These are phyloP conservation scores for Phrynocephalus vlangalii DNA, from an alignment of 2,797 vertebrate genomes.

Conservation along the genomic window DNA sequence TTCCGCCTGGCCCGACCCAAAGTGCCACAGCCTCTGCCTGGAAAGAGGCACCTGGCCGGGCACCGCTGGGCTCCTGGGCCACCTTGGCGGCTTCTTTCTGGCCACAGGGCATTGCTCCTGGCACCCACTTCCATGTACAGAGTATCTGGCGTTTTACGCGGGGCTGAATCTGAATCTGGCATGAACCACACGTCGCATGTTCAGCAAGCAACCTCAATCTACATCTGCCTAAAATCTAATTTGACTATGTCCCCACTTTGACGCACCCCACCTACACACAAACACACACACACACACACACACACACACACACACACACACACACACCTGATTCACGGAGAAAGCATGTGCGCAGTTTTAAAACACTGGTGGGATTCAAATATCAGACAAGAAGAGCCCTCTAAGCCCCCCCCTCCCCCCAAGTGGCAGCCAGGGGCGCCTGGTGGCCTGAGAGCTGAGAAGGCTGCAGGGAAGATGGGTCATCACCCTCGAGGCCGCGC, in stretches of 20 bases:
- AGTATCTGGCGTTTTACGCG: too few relatives aligned
- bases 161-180: not conserved
- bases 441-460: not conserved
- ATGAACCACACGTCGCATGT: not conserved
- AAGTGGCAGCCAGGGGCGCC: too few relatives aligned
- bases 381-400: not conserved
- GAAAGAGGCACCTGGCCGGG: not conserved
- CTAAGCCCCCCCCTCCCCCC: not conserved
- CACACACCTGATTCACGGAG: too few relatives aligned
- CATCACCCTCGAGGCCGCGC: accelerated
- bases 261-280: too few relatives aligned
- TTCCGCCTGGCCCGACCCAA: not conserved
- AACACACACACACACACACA: too few relatives aligned
- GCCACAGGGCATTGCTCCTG: not conserved
- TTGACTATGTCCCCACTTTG: not conserved
- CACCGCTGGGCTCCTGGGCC: not conserved
- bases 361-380: not conserved
- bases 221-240: not conserved
- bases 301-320: too few relatives aligned
- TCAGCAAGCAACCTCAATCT: not conserved
- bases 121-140: too few relatives aligned
- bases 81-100: not conserved
- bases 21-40: not conserved
- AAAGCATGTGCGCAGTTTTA: not conserved
- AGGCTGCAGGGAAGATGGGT: not conserved